These are phyloP conservation scores for Drosophila mulleri DNA, from an alignment of 2,888 invertebrate species.

Conservation along the genomic window DNA sequence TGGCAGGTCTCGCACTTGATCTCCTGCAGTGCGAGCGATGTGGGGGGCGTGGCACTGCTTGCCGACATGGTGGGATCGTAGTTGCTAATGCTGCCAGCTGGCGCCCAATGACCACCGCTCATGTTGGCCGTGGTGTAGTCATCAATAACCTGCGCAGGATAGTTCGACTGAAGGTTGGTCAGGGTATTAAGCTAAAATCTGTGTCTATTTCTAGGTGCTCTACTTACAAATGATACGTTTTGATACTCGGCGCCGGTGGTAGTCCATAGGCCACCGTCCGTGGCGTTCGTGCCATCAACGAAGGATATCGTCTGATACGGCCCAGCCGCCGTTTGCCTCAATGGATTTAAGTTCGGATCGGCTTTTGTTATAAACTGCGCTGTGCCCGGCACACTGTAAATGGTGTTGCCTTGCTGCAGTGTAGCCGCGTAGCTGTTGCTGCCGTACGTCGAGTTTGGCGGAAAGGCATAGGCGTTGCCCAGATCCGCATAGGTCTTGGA, in stretches of 20 bases:
- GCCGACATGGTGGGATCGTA: slow-evolving; percentile 68
- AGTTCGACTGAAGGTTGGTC: slow-evolving; percentile 69
- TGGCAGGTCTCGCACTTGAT: slow-evolving; percentile 81
- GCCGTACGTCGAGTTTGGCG: slow-evolving; percentile 68
- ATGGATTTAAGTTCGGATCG: slow-evolving; percentile 82
- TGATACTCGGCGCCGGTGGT: slow-evolving; percentile 75
- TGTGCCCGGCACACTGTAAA: slow-evolving; percentile 81
- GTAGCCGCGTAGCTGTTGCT: slow-evolving; percentile 71
- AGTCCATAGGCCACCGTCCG: slow-evolving; percentile 76
- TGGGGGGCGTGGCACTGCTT: slow-evolving; percentile 48
- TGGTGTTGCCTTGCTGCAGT: slow-evolving; percentile 71
- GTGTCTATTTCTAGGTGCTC: neutral
- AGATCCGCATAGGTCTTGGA: slow-evolving; percentile 84
- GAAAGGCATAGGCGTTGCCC: slow-evolving; percentile 80
- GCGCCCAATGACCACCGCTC: slow-evolving; percentile 71
- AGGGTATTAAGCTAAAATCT: slow-evolving; percentile 8
- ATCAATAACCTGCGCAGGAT: slow-evolving; percentile 83
- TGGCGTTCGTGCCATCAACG: slow-evolving; percentile 75
- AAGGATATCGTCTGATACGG: slow-evolving; percentile 78
- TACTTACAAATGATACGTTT: slow-evolving; percentile 81
- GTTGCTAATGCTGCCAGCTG: slow-evolving; percentile 50
- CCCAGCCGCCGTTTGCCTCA: slow-evolving; percentile 77
- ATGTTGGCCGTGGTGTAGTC: slow-evolving; percentile 79
- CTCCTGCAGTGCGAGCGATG: slow-evolving; percentile 53
- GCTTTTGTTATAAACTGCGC: slow-evolving; percentile 81